Evolutionary conservation across 1,140 invertebrate species (phyloP).

Genomic region (Zaprionus vittiger): DNA sequence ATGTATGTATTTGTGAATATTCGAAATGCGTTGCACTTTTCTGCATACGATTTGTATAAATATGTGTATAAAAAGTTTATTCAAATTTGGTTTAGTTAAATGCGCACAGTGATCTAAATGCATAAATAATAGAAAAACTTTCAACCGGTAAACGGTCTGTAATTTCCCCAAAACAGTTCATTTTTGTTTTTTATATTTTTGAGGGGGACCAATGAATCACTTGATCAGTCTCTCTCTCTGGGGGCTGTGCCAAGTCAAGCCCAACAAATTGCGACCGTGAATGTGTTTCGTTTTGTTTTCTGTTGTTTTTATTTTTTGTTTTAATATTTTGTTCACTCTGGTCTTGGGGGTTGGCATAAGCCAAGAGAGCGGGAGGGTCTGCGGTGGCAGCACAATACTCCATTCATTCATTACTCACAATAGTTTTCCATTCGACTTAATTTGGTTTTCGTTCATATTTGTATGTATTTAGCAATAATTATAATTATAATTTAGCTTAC

Average conservation of each 20-base stretch:
- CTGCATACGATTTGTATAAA: slow-evolving; percentile 36
- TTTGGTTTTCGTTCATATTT: slow-evolving; percentile 35
- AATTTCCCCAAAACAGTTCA: slow-evolving; percentile 9
- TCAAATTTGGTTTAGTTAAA: slow-evolving; percentile 29
- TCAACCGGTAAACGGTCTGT: slow-evolving; percentile 22
- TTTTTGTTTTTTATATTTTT: not conserved
- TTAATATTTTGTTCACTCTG: not conserved
- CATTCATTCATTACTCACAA: slow-evolving; percentile 41
- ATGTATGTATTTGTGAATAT: slow-evolving; percentile 27
- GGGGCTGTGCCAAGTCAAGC: slow-evolving; percentile 55
- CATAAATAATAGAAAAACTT: slow-evolving; percentile 28
- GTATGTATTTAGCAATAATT: slow-evolving; percentile 56
- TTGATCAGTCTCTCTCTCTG: slow-evolving; percentile 63
- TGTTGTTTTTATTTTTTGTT: not conserved
- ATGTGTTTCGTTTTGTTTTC: slow-evolving; percentile 22
- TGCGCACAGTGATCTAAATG: slow-evolving; percentile 50
- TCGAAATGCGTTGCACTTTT: slow-evolving; percentile 8
- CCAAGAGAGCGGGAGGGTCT: slow-evolving; percentile 10
- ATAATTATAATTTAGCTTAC: slow-evolving; percentile 71
- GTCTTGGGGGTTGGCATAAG: slow-evolving; percentile 8
- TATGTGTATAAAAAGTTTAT: slow-evolving; percentile 57
- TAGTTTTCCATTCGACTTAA: slow-evolving; percentile 49
- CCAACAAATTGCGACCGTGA: slow-evolving; percentile 62
- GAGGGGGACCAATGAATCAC: slow-evolving; percentile 54
- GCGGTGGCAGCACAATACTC: slow-evolving; percentile 1